Evolutionary conservation across 2,888 invertebrate genomes (phyloP).

Genomic region (Rugalucina vietnamica): DNA sequence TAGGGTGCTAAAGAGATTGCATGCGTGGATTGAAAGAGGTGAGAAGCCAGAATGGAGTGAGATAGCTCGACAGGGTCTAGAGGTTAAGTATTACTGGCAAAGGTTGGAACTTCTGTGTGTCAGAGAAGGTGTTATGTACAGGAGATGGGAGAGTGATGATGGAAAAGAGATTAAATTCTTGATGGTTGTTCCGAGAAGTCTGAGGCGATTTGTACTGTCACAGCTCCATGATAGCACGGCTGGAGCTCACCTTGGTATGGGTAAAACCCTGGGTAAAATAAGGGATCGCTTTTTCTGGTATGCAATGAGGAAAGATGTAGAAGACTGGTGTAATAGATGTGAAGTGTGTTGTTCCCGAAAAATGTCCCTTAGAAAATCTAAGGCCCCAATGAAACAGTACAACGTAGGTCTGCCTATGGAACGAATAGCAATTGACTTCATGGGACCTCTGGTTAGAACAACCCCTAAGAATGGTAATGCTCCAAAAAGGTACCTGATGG

Average conservation of each 20-base stretch:
- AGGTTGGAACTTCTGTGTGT: neutral
- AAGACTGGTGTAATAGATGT: neutral
- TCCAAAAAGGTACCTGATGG: neutral
- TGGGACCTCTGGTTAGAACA: neutral
- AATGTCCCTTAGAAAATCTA: neutral
- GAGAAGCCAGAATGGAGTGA: constrained; percentile 5
- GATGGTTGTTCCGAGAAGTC: neutral
- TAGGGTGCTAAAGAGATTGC: neutral
- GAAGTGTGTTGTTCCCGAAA: neutral
- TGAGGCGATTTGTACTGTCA: neutral
- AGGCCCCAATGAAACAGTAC: neutral
- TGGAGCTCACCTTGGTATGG: constrained; percentile 5
- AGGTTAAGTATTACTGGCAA: neutral
- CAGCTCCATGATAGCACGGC: neutral
- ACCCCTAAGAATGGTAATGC: neutral
- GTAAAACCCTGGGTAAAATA: neutral
- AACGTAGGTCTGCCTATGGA: neutral
- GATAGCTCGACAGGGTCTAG: neutral
- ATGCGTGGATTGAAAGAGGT: neutral
- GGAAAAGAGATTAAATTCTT: neutral
- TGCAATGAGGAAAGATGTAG: neutral
- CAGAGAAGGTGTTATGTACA: neutral
- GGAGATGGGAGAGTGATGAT: neutral
- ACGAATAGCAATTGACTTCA: neutral
- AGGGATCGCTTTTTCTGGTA: neutral